phyloP scores from a whole-genome alignment of 2,888 invertebrate species.

The Drosophila macrospina region DNA sequence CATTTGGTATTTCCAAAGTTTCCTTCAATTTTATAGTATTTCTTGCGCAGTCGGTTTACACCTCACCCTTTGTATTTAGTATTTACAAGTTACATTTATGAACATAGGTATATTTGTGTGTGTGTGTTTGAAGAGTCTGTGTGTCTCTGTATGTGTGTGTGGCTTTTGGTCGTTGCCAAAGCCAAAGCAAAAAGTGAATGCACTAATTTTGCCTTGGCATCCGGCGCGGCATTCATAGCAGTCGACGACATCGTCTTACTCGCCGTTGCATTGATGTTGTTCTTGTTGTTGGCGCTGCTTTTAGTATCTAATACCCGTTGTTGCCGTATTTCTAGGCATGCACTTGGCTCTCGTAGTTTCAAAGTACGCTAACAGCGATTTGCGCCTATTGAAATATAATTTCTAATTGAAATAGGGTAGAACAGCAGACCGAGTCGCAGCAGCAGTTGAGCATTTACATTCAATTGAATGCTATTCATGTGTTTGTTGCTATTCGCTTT shows the following conservation, averaged over 20 bases:
- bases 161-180: constrained; percentile 55
- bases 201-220: constrained; percentile 84
- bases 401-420: constrained; percentile 65
- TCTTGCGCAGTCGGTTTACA: constrained; percentile 41
- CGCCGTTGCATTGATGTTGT: constrained; percentile 23
- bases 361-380: constrained; percentile 34
- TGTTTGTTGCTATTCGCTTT: constrained; percentile 21
- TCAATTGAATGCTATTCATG: constrained; percentile 44
- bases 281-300: constrained; percentile 32
- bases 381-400: constrained; percentile 65
- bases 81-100: constrained; percentile 51
- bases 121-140: constrained; percentile 10
- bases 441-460: constrained; percentile 10
- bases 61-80: constrained; percentile 63
- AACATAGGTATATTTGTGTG: background rate
- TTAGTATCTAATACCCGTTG: constrained; percentile 60
- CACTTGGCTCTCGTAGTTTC: constrained; percentile 34
- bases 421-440: background rate
- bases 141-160: constrained; percentile 17
- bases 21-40: constrained; percentile 47
- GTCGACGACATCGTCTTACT: constrained; percentile 54
- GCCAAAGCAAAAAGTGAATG: constrained; percentile 82
- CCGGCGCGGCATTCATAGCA: constrained; percentile 75
- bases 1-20: constrained; percentile 39
- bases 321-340: background rate